Percentiles rank a stretch among this genome's conserved stretches.
Conservation (phyloP, 2,797 vertebrate species). For the Psittacula echo region DNA sequence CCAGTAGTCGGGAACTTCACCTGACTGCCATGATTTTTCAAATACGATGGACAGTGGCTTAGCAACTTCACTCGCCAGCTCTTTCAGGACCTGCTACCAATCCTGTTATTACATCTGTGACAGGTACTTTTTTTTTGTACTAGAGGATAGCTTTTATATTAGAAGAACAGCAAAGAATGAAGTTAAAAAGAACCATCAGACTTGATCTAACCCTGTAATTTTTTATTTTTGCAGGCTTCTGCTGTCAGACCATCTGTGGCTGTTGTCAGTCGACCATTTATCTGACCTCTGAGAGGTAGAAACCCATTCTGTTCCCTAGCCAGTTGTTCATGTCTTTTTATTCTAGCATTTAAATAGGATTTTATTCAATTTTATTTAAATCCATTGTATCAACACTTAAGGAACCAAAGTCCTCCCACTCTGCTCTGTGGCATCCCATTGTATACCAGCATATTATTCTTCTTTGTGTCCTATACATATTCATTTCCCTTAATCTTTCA, state of each 20-base stretch:
- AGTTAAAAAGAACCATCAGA: background rate
- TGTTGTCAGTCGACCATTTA: background rate
- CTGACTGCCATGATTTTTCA: too few species aligned
- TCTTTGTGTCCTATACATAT: constrained; percentile 28
- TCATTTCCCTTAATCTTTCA: constrained; percentile 28
- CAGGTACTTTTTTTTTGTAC: background rate
- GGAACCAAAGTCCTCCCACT: constrained; percentile 34
- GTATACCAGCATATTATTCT: background rate
- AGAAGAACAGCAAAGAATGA: background rate
- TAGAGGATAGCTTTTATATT: background rate
- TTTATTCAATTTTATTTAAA: constrained; percentile 55
- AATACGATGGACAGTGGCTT: background rate
- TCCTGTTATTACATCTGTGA: background rate
- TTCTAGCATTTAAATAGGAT: constrained; percentile 28
- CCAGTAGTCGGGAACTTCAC: too few species aligned
- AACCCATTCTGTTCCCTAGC: constrained; percentile 10
- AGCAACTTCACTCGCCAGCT: background rate
- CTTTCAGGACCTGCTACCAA: background rate
- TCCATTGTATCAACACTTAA: constrained; percentile 57
- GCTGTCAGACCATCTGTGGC: constrained; percentile 39
- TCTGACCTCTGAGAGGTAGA: constrained; percentile 33
- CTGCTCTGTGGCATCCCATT: constrained; percentile 29
- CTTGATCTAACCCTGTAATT: background rate
- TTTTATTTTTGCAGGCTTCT: constrained; percentile 23
- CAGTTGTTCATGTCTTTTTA: constrained; percentile 6